Evolutionary conservation across 1,140 invertebrate species (phyloP).

Genomic region (Oncopodura yosiiana): DNA sequence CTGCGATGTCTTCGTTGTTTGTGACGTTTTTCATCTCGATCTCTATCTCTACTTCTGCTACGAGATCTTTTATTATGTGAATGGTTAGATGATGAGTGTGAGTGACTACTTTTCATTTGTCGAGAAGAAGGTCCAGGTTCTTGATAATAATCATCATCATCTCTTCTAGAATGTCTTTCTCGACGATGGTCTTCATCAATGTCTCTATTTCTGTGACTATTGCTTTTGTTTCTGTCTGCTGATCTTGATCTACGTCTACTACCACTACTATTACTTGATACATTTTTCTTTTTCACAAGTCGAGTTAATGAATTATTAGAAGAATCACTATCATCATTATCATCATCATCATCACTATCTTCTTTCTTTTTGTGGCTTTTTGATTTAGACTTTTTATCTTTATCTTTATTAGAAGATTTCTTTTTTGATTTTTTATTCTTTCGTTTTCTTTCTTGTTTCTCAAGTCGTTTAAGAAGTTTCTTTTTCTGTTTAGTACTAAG

Average conservation of each 20-base stretch:
- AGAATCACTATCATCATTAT: no score
- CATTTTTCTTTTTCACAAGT: conserved; percentile 4
- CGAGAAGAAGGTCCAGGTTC: no score
- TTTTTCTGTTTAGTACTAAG: conserved; percentile 80
- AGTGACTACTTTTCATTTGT: no score
- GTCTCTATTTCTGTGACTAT: neutral
- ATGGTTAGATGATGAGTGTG: no score
- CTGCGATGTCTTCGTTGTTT: no score
- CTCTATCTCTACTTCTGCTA: neutral
- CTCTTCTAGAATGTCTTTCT: no score
- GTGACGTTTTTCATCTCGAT: no score
- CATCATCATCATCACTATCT: conserved; percentile 9
- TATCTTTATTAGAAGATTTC: conserved; percentile 41
- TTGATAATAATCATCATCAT: no score
- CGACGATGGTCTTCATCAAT: no score
- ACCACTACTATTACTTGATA: neutral
- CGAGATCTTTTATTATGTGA: no score
- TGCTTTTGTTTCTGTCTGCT: neutral
- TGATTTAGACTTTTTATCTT: conserved; percentile 31
- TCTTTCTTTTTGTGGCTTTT: conserved; percentile 1
- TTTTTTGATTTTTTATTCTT: conserved; percentile 41
- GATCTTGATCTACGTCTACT: neutral
- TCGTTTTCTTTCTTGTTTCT: conserved; percentile 58
- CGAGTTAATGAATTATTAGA: no score
- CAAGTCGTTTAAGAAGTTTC: conserved; percentile 73